Evolutionary conservation across 2,113 vertebrate species (phyloP).

Genomic region (Pangasianodon gigas): DNA sequence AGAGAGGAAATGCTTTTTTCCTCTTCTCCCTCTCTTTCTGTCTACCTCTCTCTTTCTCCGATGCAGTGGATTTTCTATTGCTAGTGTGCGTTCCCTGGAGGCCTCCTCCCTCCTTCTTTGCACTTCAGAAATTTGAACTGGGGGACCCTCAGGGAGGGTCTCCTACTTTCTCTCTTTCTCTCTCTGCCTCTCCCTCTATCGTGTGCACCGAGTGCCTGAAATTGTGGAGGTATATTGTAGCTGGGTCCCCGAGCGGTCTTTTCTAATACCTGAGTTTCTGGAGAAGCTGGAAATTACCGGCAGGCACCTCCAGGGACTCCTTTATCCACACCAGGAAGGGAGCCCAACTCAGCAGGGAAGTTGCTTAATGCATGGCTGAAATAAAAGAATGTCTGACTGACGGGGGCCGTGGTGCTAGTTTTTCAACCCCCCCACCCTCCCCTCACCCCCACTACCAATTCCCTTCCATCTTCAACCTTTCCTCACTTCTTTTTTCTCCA

Average conservation of each 20-base stretch:
- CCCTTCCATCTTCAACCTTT: slow-evolving; percentile 62
- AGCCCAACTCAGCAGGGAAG: slow-evolving; percentile 98
- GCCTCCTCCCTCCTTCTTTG: slow-evolving; percentile 82
- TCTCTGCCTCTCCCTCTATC: slow-evolving; percentile 35
- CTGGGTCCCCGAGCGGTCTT: slow-evolving; percentile 98
- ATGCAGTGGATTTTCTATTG: slow-evolving; percentile 99
- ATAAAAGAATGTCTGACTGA: slow-evolving; percentile 99
- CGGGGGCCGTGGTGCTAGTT: slow-evolving; percentile 86
- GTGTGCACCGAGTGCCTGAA: slow-evolving; percentile 93
- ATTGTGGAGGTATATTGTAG: slow-evolving; percentile 99
- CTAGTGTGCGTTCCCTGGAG: slow-evolving; percentile 90
- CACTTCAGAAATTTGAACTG: slow-evolving; percentile 99
- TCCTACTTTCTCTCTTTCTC: slow-evolving; percentile 27
- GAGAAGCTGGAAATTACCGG: slow-evolving; percentile 99
- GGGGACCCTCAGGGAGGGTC: slow-evolving; percentile 82
- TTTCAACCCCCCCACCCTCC: slow-evolving; percentile 61
- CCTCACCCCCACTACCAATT: not conserved
- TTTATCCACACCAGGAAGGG: slow-evolving; percentile 99
- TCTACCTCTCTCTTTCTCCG: slow-evolving; percentile 64
- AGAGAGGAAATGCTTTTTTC: slow-evolving; percentile 78
- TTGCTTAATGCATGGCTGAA: slow-evolving; percentile 99
- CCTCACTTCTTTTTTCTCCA: slow-evolving; percentile 59
- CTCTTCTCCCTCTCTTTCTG: slow-evolving; percentile 37
- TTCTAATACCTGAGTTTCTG: slow-evolving; percentile 99
- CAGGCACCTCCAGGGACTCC: slow-evolving; percentile 93